These are phyloP conservation scores for Tauraco erythrolophus DNA, from an alignment of 2,113 vertebrate genomes.

Conservation along the genomic window DNA sequence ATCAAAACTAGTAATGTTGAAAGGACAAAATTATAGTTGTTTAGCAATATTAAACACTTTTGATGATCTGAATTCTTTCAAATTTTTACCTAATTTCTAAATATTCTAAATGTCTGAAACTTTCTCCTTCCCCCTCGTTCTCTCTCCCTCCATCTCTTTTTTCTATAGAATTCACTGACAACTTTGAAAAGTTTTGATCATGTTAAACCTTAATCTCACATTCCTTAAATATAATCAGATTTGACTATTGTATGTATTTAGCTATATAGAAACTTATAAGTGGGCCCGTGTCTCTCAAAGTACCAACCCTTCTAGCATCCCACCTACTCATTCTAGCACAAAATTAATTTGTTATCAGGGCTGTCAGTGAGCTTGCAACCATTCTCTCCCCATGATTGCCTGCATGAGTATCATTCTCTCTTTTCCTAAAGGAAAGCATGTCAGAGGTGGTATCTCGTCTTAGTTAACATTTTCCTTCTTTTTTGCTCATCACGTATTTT, in stretches of 20 bases:
- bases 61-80: not conserved
- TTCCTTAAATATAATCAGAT: not conserved
- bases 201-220: not conserved
- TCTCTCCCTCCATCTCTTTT: not conserved
- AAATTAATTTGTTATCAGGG: not conserved
- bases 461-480: not conserved
- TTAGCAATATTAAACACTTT: not conserved
- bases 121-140: not conserved
- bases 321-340: not conserved
- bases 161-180: not conserved
- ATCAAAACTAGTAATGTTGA: not conserved
- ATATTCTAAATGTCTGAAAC: not conserved
- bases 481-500: not conserved
- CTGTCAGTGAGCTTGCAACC: not conserved
- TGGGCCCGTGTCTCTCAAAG: accelerated
- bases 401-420: not conserved
- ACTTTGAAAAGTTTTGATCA: not conserved
- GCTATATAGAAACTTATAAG: not conserved
- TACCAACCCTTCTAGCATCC: not conserved
- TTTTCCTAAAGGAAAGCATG: not conserved
- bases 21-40: not conserved
- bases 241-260: not conserved
- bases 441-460: not conserved
- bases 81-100: not conserved
- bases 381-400: not conserved